Conservation (phyloP, 2,797 vertebrate species). For the Rhabdomys pumilio region DNA sequence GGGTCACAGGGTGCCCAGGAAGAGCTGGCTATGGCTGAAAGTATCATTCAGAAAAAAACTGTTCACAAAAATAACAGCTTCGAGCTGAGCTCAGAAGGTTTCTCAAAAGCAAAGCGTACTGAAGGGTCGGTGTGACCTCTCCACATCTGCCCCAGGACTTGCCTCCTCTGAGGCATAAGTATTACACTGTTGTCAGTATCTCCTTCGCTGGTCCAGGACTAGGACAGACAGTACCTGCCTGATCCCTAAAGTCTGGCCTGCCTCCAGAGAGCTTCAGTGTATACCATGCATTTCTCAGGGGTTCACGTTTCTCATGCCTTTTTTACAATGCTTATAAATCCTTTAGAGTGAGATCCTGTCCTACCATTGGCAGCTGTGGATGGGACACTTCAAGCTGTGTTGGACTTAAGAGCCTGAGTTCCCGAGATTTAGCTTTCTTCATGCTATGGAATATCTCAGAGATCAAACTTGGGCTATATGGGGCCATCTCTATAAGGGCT, state of each 20-base stretch:
- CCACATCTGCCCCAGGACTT: background rate
- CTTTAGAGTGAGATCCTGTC: constrained; percentile 32
- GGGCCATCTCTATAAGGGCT: constrained; percentile 47
- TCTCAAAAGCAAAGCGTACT: constrained; percentile 20
- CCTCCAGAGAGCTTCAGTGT: constrained; percentile 48
- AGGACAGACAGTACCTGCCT: background rate
- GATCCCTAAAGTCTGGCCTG: constrained; percentile 17
- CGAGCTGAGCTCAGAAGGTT: constrained; percentile 23
- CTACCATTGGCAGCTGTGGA: constrained; percentile 22
- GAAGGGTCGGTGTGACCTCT: constrained; percentile 44
- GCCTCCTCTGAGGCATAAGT: background rate
- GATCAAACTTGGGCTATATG: background rate
- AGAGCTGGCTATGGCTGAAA: constrained; percentile 14
- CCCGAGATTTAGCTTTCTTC: constrained; percentile 42
- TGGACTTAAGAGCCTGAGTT: background rate
- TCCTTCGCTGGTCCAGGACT: background rate
- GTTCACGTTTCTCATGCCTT: constrained; percentile 61
- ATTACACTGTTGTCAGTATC: background rate
- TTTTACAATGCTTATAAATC: constrained; percentile 19
- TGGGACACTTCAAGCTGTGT: background rate
- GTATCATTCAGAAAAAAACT: background rate
- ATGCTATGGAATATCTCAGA: background rate
- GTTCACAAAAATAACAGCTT: background rate
- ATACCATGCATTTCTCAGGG: constrained; percentile 80
- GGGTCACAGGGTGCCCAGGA: background rate